Percentiles rank a stretch among this genome's conserved stretches.
Conservation (phyloP, 2,113 vertebrate species). For the Argyrosomus japonicus region DNA sequence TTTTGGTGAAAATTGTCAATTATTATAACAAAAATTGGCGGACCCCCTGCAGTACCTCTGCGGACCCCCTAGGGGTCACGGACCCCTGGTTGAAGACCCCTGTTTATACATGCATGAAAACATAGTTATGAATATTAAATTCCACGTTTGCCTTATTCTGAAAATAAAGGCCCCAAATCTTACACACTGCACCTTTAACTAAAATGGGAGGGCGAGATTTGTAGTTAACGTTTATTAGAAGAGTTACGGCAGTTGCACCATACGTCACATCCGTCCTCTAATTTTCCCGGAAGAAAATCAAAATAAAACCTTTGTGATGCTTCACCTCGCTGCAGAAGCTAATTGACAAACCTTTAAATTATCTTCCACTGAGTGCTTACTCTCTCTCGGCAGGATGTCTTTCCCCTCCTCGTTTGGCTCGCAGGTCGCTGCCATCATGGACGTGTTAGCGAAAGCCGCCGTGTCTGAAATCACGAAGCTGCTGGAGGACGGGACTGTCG, state of each 20-base stretch:
- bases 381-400: constrained; percentile 48
- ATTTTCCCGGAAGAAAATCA: constrained; percentile 58
- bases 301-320: constrained; percentile 28
- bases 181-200: no score
- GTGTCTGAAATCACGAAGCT: constrained; percentile 81
- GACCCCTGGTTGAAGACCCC: no score
- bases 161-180: no score
- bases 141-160: no score
- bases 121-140: no score
- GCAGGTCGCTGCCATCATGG: constrained; percentile 79
- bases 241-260: not conserved
- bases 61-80: no score
- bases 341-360: accelerated
- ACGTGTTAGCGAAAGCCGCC: constrained; percentile 75
- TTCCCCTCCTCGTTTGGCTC: constrained; percentile 53
- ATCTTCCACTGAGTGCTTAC: accelerated
- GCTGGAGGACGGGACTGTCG: constrained; percentile 67
- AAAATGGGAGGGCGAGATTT: not conserved
- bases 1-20: no score
- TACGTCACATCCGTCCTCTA: constrained; percentile 47
- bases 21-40: no score
- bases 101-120: no score
- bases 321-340: not conserved
- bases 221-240: constrained; percentile 17
- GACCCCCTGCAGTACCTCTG: no score